phyloP scores from a whole-genome alignment of 2,113 vertebrate species.

The Vimba vimba region DNA sequence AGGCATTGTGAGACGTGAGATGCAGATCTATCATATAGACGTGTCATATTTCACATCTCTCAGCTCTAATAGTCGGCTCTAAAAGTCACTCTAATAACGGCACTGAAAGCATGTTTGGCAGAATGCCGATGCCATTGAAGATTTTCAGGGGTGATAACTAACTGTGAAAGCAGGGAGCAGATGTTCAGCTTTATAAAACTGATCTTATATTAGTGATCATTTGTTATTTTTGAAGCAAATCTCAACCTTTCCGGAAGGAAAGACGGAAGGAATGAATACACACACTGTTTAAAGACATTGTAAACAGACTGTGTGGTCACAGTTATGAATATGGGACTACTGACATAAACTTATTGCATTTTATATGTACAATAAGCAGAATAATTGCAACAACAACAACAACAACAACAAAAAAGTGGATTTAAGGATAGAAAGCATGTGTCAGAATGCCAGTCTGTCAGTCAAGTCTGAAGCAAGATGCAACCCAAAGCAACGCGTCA shows the following conservation, averaged over 20 bases:
- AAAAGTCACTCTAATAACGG: conserved; percentile 58
- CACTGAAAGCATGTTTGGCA: conserved; percentile 54
- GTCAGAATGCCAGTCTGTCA: no score
- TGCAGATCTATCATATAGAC: not conserved
- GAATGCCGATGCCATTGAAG: conserved; percentile 27
- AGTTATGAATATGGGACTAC: no score
- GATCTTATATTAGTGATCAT: not conserved
- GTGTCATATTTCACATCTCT: conserved; percentile 20
- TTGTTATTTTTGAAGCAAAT: not conserved
- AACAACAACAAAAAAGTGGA: no score
- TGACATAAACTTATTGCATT: no score
- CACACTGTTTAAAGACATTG: no score
- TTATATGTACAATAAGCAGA: no score
- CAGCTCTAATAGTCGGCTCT: not conserved
- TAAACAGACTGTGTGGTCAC: no score
- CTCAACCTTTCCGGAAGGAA: not conserved
- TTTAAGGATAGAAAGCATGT: no score
- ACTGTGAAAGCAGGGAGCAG: conserved; percentile 31
- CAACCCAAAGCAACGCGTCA: no score
- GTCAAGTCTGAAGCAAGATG: no score
- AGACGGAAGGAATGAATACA: not conserved
- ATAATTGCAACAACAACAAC: no score
- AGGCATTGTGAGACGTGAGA: not conserved
- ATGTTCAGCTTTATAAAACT: not conserved
- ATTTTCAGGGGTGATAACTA: conserved; percentile 45